Percentiles rank a stretch among this genome's conserved stretches.
phyloP scores from a whole-genome alignment of 2,113 vertebrate genomes.

The Arizona elegans region DNA sequence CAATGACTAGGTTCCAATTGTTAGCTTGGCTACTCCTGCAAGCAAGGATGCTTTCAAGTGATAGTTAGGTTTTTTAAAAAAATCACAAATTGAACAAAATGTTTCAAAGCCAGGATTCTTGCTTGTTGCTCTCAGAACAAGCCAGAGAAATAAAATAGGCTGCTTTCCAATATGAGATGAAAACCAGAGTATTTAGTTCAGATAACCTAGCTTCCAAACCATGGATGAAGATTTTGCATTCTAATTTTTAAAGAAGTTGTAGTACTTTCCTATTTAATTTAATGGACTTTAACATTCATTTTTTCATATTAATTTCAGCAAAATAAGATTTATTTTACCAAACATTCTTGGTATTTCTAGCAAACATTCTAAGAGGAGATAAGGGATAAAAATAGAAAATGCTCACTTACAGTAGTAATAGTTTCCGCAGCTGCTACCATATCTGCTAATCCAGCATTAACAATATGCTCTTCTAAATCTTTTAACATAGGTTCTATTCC shows the following conservation, averaged over 20 bases:
- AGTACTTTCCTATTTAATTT: neutral
- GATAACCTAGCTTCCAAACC: neutral
- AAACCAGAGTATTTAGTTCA: neutral
- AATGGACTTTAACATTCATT: neutral
- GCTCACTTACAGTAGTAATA: conserved; percentile 92
- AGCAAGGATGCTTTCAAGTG: neutral
- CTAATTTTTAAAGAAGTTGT: neutral
- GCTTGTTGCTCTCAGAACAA: neutral
- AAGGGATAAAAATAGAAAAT: neutral
- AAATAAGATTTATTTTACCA: neutral
- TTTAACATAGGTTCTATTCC: conserved; percentile 98
- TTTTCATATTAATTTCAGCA: neutral
- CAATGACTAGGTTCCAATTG: neutral
- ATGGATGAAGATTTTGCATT: neutral
- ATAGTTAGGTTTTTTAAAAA: neutral
- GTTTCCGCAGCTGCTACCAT: conserved; percentile 98
- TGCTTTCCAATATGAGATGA: neutral
- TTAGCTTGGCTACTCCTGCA: neutral
- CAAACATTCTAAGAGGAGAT: neutral
- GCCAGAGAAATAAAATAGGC: neutral
- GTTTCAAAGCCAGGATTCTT: neutral
- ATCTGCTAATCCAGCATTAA: conserved; percentile 95
- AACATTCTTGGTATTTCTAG: neutral
- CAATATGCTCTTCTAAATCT: conserved; percentile 98
- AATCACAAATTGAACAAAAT: neutral